Conservation (phyloP, 2,797 vertebrate genomes). For the Amblyopsis hoosieri region DNA sequence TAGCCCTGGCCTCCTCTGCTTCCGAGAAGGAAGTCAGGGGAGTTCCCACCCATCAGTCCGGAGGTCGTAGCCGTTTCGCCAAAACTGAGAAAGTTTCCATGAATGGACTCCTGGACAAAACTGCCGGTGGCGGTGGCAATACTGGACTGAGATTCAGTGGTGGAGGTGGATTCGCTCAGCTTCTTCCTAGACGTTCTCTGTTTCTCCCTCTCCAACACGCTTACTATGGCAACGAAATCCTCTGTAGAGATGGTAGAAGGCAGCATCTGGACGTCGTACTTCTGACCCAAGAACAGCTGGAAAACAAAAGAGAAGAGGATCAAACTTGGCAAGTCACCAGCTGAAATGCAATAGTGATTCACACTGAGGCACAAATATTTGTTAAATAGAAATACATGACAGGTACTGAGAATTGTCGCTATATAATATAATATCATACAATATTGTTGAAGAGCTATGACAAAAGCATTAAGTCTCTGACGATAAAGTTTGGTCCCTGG, state of each 20-base stretch:
- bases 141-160: slow-evolving; percentile 28
- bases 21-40: slow-evolving; percentile 30
- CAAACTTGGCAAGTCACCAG: background rate
- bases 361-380: background rate
- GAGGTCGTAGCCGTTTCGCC: slow-evolving; percentile 23
- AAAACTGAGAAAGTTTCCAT: slow-evolving; percentile 10
- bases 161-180: slow-evolving; percentile 27
- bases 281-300: slow-evolving; percentile 67
- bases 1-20: slow-evolving; percentile 30
- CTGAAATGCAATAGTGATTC: background rate
- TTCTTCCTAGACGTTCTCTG: slow-evolving; percentile 43
- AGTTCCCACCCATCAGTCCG: slow-evolving; percentile 21
- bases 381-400: no score
- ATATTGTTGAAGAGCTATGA: background rate
- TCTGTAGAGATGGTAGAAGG: slow-evolving; percentile 58
- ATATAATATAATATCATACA: no score
- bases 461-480: slow-evolving; percentile 35
- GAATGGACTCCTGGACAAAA: slow-evolving; percentile 19
- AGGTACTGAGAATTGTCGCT: no score
- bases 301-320: slow-evolving; percentile 22
- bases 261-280: slow-evolving; percentile 57
- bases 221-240: slow-evolving; percentile 60
- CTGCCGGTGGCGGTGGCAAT: slow-evolving; percentile 11
- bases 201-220: slow-evolving; percentile 42
- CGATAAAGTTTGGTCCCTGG: slow-evolving; percentile 55